A percentile compares a stretch with the other conserved stretches of the same genome.
Conservation (phyloP, 2,797 vertebrate genomes). For the Alcedo atthis region DNA sequence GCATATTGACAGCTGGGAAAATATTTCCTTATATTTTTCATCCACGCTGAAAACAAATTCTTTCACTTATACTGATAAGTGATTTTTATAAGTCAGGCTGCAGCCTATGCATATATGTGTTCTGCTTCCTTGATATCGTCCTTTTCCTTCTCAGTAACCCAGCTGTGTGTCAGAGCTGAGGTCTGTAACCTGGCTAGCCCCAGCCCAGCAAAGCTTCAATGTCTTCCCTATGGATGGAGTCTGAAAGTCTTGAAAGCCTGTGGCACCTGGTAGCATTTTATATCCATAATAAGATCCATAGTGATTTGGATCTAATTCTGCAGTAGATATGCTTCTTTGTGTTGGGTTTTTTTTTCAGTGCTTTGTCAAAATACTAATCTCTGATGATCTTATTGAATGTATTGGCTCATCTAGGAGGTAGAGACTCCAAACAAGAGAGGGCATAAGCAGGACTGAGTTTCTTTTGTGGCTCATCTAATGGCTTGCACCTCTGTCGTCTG, state of each 20-base stretch:
- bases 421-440: background rate
- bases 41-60: background rate
- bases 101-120: background rate
- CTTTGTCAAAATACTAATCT: background rate
- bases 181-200: background rate
- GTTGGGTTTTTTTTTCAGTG: background rate
- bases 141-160: background rate
- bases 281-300: background rate
- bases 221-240: background rate
- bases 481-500: background rate
- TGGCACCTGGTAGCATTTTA: background rate
- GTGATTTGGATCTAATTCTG: background rate
- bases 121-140: background rate
- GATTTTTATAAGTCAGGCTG: background rate
- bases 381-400: background rate
- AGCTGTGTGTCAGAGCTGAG: background rate
- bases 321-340: background rate
- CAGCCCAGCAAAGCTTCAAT: background rate
- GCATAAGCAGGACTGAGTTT: background rate
- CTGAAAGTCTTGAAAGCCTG: background rate
- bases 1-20: background rate
- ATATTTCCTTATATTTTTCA: background rate
- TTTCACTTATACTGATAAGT: background rate
- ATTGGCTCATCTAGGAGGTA: background rate
- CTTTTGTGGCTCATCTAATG: background rate